Base-by-base conservation (phyloP, 2,797 vertebrate genomes). In the Falco rusticolus region DNA sequence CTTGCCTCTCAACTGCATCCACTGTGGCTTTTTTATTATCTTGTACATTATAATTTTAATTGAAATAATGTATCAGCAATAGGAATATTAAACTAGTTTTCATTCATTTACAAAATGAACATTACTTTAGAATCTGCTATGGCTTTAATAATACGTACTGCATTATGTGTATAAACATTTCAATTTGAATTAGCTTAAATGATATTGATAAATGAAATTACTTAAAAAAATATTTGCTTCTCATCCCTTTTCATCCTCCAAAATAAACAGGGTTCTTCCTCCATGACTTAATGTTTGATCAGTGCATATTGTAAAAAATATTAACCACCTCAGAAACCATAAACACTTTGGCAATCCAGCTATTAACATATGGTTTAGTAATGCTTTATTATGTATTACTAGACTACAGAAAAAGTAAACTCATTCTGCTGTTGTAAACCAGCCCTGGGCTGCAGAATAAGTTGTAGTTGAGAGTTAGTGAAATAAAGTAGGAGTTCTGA, bases 141-240 rank as follows among this genome's bases (percentile, higher is more conserved):
- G 61, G 65, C 22, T 94, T 71, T 63, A 70, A 60, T 94, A 75
- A 83, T 94, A 87, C 94, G 37, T 41, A 87, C 41, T 75, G 29
- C 85, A 41, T 90, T 76, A 89, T 78, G 45, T 96, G 70, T 18
- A 5, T 65, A 84, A 96, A 41, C 64, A 77, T 78, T 59, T 47
- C 78, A 79, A 64, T 74, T 80, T 81, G 61, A 87, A 93, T 90
- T 93, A 78, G 78, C 68, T 89, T 96, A 93, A 87, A 87, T 91
- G 9, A 77, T 92, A 16, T 65, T 11, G 34, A 64, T 84, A 88
- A 89, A 79, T 85, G 68, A 97, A 96, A 94, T 94, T 33, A 60
- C 95, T 93, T 90, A 86, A 88, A 37, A 93, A 85, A 92, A 66
- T 86, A 94, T 68, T 96, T 94, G 78, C 93, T 97, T 96, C 45